A percentile compares a stretch with the other conserved stretches of the same genome.
These are phyloP conservation scores for Drosophila flavopinicola DNA, from an alignment of 2,888 invertebrate species.

Conservation along the genomic window DNA sequence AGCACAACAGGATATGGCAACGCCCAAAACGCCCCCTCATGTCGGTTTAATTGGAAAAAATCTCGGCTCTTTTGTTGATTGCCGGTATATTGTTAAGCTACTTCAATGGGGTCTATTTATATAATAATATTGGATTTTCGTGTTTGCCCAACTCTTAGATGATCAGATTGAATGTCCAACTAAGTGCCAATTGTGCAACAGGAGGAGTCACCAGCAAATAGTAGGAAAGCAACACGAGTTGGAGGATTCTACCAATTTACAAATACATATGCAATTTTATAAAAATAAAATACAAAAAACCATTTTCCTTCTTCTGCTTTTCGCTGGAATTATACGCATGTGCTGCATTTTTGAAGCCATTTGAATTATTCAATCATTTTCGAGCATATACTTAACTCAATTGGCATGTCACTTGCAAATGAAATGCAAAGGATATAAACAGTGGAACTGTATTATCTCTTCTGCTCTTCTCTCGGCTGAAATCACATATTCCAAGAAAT, in stretches of 20 bases:
- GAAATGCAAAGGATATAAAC: too few species aligned
- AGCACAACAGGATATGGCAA: slow-evolving; percentile 1
- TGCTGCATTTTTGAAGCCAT: too few species aligned
- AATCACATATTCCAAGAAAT: too few species aligned
- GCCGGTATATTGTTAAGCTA: slow-evolving; percentile 8
- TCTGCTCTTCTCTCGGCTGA: too few species aligned
- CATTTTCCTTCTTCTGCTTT: too few species aligned
- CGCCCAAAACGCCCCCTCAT: slow-evolving; percentile 30
- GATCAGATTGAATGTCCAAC: slow-evolving; percentile 29
- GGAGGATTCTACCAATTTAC: background rate
- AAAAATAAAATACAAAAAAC: too few species aligned
- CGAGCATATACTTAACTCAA: too few species aligned
- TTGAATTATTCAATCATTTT: too few species aligned
- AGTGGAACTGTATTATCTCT: too few species aligned
- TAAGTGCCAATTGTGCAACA: slow-evolving; percentile 42
- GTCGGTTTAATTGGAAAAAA: slow-evolving; percentile 55
- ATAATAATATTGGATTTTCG: slow-evolving; percentile 23
- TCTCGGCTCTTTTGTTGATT: slow-evolving; percentile 37
- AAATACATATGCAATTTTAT: too few species aligned
- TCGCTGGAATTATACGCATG: background rate
- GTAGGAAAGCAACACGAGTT: background rate
- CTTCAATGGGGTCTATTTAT: slow-evolving; percentile 46
- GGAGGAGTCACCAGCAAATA: background rate
- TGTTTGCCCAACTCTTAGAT: slow-evolving; percentile 8
- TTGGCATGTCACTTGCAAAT: too few species aligned